Percentiles rank a stretch among this genome's conserved stretches.
Evolutionary conservation across 2,113 vertebrate genomes (phyloP).

Genomic region (Brachyistius frenatus): DNA sequence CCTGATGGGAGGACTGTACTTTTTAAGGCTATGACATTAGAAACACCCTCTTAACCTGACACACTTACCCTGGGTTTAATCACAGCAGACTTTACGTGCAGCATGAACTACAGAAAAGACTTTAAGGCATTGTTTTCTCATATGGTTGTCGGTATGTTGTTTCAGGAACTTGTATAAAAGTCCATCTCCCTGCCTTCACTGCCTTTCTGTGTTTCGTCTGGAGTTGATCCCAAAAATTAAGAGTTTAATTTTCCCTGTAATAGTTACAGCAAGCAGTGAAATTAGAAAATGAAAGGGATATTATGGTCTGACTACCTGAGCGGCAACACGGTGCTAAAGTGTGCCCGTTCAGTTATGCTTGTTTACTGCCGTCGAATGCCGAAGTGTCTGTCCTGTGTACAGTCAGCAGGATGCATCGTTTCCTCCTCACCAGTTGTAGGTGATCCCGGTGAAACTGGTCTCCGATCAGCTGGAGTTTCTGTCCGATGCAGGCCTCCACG

Average conservation of each 20-base stretch:
- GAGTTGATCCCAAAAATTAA: background rate
- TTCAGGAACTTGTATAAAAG: background rate
- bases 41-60: background rate
- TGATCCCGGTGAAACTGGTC: conserved; percentile 87
- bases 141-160: background rate
- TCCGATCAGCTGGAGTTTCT: conserved; percentile 87
- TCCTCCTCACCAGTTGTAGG: conserved; percentile 82
- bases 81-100: background rate
- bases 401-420: conserved; percentile 12
- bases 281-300: conserved; percentile 13
- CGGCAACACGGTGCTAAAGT: background rate
- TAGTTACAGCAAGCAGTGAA: background rate
- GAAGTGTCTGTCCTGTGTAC: conserved; percentile 4
- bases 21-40: background rate
- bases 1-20: conserved; percentile 13
- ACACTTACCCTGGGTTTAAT: conserved; percentile 3
- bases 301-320: background rate
- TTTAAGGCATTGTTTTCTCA: background rate
- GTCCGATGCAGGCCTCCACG: conserved; percentile 82
- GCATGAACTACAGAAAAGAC: too few species aligned
- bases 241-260: background rate
- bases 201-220: background rate
- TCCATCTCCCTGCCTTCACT: background rate
- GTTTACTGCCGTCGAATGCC: conserved; percentile 25
- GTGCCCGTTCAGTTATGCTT: background rate